These are phyloP conservation scores for Neelides sp. DNA, from an alignment of 1,140 invertebrate species.

Conservation along the genomic window DNA sequence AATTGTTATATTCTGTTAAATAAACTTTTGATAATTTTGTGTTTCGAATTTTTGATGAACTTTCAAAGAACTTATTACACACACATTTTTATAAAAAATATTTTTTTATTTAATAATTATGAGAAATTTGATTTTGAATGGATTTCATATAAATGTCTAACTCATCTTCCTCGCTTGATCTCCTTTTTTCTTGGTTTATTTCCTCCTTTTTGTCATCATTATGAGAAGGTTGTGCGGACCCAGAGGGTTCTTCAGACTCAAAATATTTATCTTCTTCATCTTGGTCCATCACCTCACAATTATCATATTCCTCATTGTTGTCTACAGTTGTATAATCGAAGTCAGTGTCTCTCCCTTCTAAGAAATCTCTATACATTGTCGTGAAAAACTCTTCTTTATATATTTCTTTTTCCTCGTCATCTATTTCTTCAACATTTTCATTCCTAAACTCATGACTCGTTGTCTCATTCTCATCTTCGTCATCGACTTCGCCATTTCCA, in stretches of 20 bases:
- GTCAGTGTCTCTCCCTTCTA: constrained; percentile 65
- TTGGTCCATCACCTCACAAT: constrained; percentile 49
- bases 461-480: constrained; percentile 9
- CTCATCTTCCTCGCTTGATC: constrained; percentile 45
- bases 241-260: constrained; percentile 58
- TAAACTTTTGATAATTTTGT: too few species aligned
- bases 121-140: constrained; percentile 36
- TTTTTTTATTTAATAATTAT: too few species aligned
- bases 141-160: constrained; percentile 59
- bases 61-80: too few species aligned
- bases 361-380: constrained; percentile 75
- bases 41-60: too few species aligned
- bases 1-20: too few species aligned
- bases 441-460: background rate
- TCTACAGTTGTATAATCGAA: constrained; percentile 72
- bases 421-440: constrained; percentile 31
- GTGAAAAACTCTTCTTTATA: constrained; percentile 69
- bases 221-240: constrained; percentile 6
- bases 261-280: constrained; percentile 84
- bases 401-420: constrained; percentile 40
- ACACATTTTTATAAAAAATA: too few species aligned
- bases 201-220: constrained; percentile 33
- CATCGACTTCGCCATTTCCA: constrained; percentile 20
- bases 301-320: constrained; percentile 64
- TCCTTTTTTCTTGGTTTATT: background rate